Percentiles rank a stretch among this genome's conserved stretches.
Evolutionary conservation across 2,797 vertebrate species (phyloP).

Genomic region (Varecia variegata): DNA sequence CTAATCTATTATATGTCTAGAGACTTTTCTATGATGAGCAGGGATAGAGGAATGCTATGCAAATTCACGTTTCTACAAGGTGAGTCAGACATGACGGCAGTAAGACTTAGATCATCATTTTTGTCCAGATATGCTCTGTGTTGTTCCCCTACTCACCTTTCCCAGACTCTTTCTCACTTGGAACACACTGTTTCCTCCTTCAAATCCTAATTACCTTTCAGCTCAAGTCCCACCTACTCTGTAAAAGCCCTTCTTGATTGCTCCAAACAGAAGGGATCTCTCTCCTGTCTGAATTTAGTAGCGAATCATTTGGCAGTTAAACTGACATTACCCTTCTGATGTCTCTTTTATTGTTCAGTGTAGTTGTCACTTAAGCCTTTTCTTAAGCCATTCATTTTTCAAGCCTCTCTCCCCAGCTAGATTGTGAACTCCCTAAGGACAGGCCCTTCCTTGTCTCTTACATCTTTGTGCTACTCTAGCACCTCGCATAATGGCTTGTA

Average conservation of each 20-base stretch:
- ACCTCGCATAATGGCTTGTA: not conserved
- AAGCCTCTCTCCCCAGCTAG: not conserved
- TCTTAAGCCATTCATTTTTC: constrained; percentile 30
- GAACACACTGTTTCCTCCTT: not conserved
- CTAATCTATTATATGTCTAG: not conserved
- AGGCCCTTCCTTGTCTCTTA: not conserved
- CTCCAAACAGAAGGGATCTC: constrained; percentile 21
- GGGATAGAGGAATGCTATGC: not conserved
- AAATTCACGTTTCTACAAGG: not conserved
- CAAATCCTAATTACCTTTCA: constrained; percentile 3
- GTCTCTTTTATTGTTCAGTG: constrained; percentile 49
- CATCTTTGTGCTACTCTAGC: not conserved
- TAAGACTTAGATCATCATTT: not conserved
- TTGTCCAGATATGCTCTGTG: not conserved
- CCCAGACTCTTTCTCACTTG: not conserved
- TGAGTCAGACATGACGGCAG: not conserved
- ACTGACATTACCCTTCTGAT: constrained; percentile 34
- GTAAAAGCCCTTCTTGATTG: constrained; percentile 11
- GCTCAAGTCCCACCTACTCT: constrained; percentile 4
- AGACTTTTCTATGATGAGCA: not conserved
- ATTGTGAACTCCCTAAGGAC: not conserved
- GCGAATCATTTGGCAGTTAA: constrained; percentile 2
- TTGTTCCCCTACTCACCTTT: not conserved
- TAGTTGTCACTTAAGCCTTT: constrained; percentile 30
- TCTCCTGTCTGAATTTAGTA: not conserved